These are phyloP conservation scores for Temnothorax curvispinosus DNA, from an alignment of 1,140 invertebrate genomes.

Conservation along the genomic window DNA sequence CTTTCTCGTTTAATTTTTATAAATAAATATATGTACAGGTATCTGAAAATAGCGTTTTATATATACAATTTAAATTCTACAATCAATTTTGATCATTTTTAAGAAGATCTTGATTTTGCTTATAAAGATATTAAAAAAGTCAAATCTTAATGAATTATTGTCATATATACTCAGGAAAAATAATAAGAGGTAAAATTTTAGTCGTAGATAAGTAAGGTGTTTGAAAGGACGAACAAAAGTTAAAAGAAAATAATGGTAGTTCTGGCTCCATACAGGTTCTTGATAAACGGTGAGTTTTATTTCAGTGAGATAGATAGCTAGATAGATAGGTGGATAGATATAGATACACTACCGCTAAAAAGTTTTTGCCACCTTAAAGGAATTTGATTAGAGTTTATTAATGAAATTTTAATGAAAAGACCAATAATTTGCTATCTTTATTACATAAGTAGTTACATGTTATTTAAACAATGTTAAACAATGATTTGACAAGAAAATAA, in stretches of 20 bases:
- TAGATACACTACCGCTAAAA: too few species aligned
- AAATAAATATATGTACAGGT: neutral
- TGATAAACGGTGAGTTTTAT: conserved; percentile 29
- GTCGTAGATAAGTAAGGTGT: neutral
- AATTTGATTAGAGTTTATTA: too few species aligned
- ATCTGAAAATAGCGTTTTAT: neutral
- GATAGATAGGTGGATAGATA: neutral
- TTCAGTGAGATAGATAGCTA: conserved; percentile 22
- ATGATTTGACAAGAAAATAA: too few species aligned
- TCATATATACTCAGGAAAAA: neutral
- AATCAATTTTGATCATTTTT: neutral
- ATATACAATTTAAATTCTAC: neutral
- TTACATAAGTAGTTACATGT: too few species aligned
- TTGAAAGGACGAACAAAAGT: neutral
- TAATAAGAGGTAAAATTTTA: neutral
- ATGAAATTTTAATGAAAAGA: too few species aligned
- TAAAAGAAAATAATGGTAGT: neutral
- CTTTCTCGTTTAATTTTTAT: neutral
- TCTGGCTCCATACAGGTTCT: neutral
- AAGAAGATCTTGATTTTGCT: neutral
- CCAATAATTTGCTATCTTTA: too few species aligned
- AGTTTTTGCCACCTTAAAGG: too few species aligned
- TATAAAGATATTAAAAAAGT: neutral
- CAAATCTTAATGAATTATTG: neutral
- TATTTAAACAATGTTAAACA: too few species aligned